Evolutionary conservation across 2,888 invertebrate species (phyloP).

Genomic region (Chrysolina haemoptera): DNA sequence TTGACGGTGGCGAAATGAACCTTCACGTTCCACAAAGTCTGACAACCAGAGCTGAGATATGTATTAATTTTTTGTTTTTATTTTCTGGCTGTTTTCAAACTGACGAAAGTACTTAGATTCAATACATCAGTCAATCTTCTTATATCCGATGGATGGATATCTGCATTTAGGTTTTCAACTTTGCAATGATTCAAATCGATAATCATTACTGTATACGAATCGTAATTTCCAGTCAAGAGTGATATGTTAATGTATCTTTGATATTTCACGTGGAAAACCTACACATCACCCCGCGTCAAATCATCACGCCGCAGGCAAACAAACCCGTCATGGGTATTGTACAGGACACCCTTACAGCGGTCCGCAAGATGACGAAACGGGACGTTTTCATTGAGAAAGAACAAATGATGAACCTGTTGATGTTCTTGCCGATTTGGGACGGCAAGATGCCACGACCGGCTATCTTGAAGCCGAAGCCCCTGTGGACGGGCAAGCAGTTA

Average conservation of each 20-base stretch:
- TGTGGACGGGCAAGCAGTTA: constrained; percentile 98
- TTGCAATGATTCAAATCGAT: too few species aligned
- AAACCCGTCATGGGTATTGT: constrained; percentile 99
- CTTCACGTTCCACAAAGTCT: constrained; percentile 98
- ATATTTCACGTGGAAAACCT: constrained; percentile 85
- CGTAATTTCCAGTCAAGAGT: too few species aligned
- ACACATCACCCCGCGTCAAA: constrained; percentile 96
- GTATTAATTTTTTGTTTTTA: not conserved
- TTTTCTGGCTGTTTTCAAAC: too few species aligned
- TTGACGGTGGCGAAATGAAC: constrained; percentile 99
- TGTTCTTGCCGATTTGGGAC: constrained; percentile 99
- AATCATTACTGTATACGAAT: too few species aligned
- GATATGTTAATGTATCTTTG: not conserved
- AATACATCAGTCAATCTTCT: too few species aligned
- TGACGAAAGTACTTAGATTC: too few species aligned
- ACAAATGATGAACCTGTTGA: constrained; percentile 98
- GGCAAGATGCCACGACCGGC: constrained; percentile 99
- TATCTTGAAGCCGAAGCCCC: constrained; percentile 94
- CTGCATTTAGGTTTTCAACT: too few species aligned
- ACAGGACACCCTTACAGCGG: constrained; percentile 97
- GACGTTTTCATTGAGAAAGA: constrained; percentile 98
- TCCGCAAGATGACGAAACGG: constrained; percentile 99
- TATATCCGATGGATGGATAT: too few species aligned
- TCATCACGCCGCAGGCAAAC: constrained; percentile 99
- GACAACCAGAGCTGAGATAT: constrained; percentile 94